Percentiles rank a stretch among this genome's conserved stretches.
Conservation (phyloP, 2,797 vertebrate genomes). For the Pyrrhura leucotis region DNA sequence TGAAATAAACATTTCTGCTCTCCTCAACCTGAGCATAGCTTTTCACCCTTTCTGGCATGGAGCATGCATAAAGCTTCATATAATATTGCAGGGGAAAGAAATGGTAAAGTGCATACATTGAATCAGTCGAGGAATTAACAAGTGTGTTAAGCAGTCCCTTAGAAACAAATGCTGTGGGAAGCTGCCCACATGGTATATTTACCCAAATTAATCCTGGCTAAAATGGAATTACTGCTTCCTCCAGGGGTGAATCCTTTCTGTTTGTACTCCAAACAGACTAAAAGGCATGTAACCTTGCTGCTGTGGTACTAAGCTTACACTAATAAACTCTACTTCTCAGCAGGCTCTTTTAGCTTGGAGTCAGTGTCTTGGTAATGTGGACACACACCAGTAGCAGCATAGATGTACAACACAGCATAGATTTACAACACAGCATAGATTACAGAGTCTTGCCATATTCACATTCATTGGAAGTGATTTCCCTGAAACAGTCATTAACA, state of each 20-base stretch:
- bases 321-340: background rate
- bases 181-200: background rate
- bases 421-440: background rate
- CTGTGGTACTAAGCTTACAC: background rate
- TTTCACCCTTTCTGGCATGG: background rate
- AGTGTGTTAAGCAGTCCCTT: background rate
- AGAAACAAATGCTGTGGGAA: background rate
- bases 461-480: fast-evolving
- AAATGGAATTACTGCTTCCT: background rate
- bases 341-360: background rate
- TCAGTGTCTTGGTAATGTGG: background rate
- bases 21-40: background rate
- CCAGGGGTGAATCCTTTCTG: background rate
- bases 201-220: background rate
- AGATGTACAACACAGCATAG: background rate
- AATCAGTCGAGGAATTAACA: background rate
- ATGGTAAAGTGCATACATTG: background rate
- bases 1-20: background rate
- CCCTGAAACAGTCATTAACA: background rate
- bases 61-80: background rate
- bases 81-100: background rate
- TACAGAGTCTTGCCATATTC: background rate
- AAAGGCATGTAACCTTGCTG: background rate
- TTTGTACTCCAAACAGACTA: background rate
- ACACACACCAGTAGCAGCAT: background rate